Evolutionary conservation across 2,888 invertebrate species (phyloP).

Genomic region (Xestia c-nigrum): DNA sequence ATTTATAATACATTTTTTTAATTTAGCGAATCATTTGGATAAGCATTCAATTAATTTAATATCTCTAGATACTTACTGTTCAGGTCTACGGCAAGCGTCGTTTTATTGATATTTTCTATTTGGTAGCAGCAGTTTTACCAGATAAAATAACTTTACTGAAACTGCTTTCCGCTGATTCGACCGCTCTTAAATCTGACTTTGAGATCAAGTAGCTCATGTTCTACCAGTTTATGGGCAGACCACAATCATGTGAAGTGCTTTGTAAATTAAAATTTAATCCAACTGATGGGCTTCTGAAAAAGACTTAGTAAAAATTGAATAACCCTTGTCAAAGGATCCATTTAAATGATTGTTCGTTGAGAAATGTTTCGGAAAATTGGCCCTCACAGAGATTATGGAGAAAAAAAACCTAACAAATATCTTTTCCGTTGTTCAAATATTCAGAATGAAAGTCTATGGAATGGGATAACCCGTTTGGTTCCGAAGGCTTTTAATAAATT

Average conservation of each 20-base stretch:
- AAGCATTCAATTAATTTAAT: neutral
- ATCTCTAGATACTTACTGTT: neutral
- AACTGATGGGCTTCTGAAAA: neutral
- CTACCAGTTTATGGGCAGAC: neutral
- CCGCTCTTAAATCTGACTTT: constrained; percentile 34
- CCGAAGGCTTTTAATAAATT: neutral
- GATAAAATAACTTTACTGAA: neutral
- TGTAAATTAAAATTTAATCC: neutral
- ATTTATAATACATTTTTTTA: neutral
- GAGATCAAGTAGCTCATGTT: constrained; percentile 16
- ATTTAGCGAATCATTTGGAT: neutral
- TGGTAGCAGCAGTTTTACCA: neutral
- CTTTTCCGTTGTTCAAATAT: neutral
- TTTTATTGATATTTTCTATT: neutral
- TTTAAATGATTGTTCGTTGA: neutral
- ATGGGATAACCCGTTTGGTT: neutral
- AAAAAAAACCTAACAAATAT: neutral
- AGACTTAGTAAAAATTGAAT: neutral
- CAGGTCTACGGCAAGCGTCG: neutral
- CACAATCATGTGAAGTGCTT: constrained; percentile 31
- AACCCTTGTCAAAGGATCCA: neutral
- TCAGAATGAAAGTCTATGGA: neutral
- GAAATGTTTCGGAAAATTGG: neutral
- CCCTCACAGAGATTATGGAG: neutral
- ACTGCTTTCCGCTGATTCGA: neutral